Conservation (phyloP, 1,140 invertebrate genomes). For the Drosophila arizonae region DNA sequence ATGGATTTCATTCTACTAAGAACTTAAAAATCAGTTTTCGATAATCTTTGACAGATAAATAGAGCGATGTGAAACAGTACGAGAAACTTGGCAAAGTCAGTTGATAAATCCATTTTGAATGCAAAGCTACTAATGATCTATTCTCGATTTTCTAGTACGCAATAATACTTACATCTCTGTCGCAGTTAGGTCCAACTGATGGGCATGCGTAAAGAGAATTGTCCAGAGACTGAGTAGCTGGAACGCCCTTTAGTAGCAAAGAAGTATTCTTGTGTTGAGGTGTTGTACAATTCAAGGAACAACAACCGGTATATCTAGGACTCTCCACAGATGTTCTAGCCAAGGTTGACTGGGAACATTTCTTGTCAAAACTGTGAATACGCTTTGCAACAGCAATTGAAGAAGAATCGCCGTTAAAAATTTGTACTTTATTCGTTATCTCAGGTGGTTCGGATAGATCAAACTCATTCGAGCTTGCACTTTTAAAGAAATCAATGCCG, state of each 20-base stretch:
- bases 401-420: conserved; percentile 21
- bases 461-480: background rate
- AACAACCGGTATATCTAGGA: conserved; percentile 10
- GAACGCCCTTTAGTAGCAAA: conserved; percentile 42
- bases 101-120: no score
- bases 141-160: no score
- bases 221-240: conserved; percentile 52
- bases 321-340: conserved; percentile 24
- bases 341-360: conserved; percentile 32
- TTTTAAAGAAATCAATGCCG: background rate
- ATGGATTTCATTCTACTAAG: no score
- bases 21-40: no score
- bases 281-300: conserved; percentile 7
- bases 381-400: conserved; percentile 42
- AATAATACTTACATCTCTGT: conserved; percentile 66
- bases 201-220: conserved; percentile 62
- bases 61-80: no score
- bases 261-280: conserved; percentile 12
- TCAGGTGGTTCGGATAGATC: background rate
- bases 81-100: no score
- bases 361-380: conserved; percentile 42
- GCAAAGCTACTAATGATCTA: no score
- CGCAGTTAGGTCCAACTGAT: conserved; percentile 38
- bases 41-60: no score
- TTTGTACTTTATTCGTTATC: conserved; percentile 2